These are phyloP conservation scores for Anhinga rufa DNA, from an alignment of 2,113 vertebrate species.

Conservation along the genomic window DNA sequence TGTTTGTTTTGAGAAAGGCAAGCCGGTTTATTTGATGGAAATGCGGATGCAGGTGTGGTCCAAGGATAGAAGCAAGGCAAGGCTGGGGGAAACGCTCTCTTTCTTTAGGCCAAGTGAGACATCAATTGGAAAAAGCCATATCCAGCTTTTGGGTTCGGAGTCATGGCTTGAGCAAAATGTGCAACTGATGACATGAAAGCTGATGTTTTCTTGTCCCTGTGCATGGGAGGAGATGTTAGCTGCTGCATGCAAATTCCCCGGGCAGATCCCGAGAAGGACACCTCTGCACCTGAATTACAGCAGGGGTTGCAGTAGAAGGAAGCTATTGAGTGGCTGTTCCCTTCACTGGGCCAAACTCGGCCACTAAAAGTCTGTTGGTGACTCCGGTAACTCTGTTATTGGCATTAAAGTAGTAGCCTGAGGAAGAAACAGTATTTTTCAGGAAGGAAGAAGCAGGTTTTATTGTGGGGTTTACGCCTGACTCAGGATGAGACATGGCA, in stretches of 20 bases:
- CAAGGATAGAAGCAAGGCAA: background rate
- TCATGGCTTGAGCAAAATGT: background rate
- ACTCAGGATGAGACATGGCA: background rate
- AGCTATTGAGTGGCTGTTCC: background rate
- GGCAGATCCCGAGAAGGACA: background rate
- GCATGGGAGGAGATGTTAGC: background rate
- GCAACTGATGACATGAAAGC: background rate
- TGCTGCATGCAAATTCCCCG: background rate
- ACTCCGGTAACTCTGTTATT: background rate
- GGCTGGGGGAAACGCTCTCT: rapidly evolving
- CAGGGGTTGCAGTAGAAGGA: background rate
- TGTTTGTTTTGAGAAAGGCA: background rate
- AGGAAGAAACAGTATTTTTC: background rate
- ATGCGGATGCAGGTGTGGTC: background rate
- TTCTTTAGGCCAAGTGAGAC: background rate
- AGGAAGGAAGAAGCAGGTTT: background rate
- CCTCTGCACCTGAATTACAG: background rate
- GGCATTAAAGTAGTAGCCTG: background rate
- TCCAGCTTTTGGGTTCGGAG: background rate
- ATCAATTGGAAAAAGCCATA: background rate
- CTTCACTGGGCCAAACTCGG: background rate
- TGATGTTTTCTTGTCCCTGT: background rate
- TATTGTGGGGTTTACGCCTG: background rate
- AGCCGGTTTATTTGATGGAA: background rate
- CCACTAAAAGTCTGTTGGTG: background rate